Evolutionary conservation across 64 coral and sea anemone species (phyloP).

Genomic region (Catalaphyllia jardinei): DNA sequence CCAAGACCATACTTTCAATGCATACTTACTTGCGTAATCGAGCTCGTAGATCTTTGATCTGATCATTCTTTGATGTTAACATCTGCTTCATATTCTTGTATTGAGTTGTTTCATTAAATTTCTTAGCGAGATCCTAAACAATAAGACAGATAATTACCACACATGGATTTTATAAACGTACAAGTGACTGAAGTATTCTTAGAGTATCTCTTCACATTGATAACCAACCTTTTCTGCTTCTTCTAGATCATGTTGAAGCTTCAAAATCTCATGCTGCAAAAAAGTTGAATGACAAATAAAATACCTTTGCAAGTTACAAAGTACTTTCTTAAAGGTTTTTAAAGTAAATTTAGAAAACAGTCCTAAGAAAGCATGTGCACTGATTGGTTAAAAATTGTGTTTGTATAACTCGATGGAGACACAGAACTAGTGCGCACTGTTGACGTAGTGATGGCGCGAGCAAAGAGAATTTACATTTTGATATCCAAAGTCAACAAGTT

Average conservation of each 20-base stretch:
- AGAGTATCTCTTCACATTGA: background rate
- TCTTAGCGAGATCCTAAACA: slow-evolving; percentile 93
- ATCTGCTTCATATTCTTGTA: slow-evolving; percentile 99
- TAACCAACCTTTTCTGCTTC: slow-evolving; percentile 74
- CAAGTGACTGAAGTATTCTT: background rate
- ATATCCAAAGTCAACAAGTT: no score
- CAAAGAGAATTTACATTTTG: no score
- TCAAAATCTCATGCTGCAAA: slow-evolving; percentile 93
- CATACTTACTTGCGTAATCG: slow-evolving; percentile 84
- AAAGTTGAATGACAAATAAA: background rate
- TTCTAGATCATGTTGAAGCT: slow-evolving; percentile 88
- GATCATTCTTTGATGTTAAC: slow-evolving; percentile 95
- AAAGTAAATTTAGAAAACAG: no score
- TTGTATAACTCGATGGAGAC: no score
- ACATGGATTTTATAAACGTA: background rate
- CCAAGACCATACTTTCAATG: background rate
- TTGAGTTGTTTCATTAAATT: slow-evolving; percentile 98
- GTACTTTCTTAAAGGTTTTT: no score
- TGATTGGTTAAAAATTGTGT: no score
- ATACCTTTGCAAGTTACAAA: no score
- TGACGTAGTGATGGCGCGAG: no score
- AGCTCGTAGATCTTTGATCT: slow-evolving; percentile 91
- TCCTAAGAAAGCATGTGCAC: no score
- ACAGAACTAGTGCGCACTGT: no score
- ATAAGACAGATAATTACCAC: background rate